These are phyloP conservation scores for Syngnathus acus DNA, from an alignment of 2,797 vertebrate genomes.

Conservation along the genomic window DNA sequence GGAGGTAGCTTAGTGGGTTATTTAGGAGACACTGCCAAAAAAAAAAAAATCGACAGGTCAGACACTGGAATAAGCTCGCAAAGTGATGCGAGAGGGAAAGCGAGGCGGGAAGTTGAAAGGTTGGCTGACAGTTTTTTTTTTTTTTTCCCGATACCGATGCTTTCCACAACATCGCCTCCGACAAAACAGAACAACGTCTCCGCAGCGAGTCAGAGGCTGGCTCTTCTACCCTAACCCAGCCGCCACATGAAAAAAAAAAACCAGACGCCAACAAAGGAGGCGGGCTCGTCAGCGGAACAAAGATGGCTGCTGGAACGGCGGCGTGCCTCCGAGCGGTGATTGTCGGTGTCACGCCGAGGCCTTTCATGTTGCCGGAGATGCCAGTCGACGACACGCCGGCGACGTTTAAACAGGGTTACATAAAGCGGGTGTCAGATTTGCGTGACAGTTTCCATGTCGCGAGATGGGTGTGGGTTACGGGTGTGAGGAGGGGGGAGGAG, in stretches of 20 bases:
- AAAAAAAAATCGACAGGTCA: conserved; percentile 19
- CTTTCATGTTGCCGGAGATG: conserved; percentile 65
- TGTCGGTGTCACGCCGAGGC: conserved; percentile 63
- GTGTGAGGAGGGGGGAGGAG: conserved; percentile 10
- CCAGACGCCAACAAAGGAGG: conserved; percentile 63
- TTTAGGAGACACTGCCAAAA: conserved; percentile 31
- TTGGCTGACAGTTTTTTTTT: conserved; percentile 45
- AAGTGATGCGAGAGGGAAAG: conserved; percentile 16
- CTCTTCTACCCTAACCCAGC: conserved; percentile 65
- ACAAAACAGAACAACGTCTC: conserved; percentile 45
- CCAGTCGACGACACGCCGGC: conserved; percentile 44
- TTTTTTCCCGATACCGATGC: conserved; percentile 21
- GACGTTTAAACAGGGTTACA: conserved; percentile 70
- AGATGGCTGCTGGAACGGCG: conserved; percentile 58
- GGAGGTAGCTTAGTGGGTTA: conserved; percentile 52
- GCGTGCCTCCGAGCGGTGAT: conserved; percentile 69
- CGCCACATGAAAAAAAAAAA: conserved; percentile 55
- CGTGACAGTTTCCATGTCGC: conserved; percentile 70
- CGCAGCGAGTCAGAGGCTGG: conserved; percentile 40
- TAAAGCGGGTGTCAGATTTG: conserved; percentile 73
- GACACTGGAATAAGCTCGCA: conserved; percentile 36
- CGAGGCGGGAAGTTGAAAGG: conserved; percentile 5
- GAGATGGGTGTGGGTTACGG: conserved; percentile 43
- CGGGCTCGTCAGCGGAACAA: conserved; percentile 65
- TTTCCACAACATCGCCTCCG: conserved; percentile 46